Base-by-base conservation (phyloP, 2,888 invertebrate genomes). In the Stomorhina lunata region DNA sequence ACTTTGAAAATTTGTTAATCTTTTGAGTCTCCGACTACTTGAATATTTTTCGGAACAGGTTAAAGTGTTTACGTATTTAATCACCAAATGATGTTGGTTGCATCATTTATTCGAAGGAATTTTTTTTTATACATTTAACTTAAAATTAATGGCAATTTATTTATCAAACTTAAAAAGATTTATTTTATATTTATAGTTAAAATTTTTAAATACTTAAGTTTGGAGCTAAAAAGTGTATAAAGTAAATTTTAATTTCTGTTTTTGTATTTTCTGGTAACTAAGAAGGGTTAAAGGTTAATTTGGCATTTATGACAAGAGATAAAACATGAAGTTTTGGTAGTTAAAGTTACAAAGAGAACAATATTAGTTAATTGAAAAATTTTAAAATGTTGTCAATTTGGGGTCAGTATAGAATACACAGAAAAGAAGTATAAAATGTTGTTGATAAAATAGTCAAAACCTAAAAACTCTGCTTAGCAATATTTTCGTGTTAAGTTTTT, bases 21-120 rank as follows among this genome's bases (percentile, higher is more conserved):
- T n/a, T n/a, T n/a, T n/a, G n/a, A 50, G 45, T 65, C 20, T 34
- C 4, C n/a, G 27, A 20, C 40, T 5, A 12, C 20, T 45, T 32
- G 10, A n/a, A n/a, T n/a, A n/a, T n/a, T n/a, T 45, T 45, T 45
- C 3, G 37, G 40, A 69, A 80, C 80, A 75, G 75, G 69, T 80
- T 80, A 69, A 75, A 65, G 75, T 75, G 75, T 75, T 80, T 15
- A 71, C 40, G 65, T 71, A 50, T 80, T 69, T 75, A 69, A 80
- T 69, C 65, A 69, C 25, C 45, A 32, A 22, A 45, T n/a, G n/a
- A n/a, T n/a, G n/a, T n/a, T 53, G 32, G 53, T 75, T 80, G 75
- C 75, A 71, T 75, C 53, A 80, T 66, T 68, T 80, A 20, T 25
- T 66, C 25, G 9, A 43, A 34, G 45, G 32, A 57, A 20, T 65